Percentiles rank a stretch among this genome's conserved stretches.
Conservation (phyloP, 2,888 invertebrate species). For the Sinohyriopsis cumingii region DNA sequence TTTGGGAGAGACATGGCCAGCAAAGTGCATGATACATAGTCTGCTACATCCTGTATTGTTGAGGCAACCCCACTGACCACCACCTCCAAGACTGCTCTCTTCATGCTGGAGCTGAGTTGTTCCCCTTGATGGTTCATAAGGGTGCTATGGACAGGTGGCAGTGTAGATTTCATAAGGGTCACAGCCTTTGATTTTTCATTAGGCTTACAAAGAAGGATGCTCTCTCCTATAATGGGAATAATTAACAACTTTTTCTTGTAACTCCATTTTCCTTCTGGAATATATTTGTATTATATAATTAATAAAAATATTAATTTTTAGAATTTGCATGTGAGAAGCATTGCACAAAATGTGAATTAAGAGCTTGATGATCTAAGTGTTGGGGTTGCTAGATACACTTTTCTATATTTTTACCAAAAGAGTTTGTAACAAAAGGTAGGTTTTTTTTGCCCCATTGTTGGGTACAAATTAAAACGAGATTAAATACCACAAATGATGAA, state of each 20-base stretch:
- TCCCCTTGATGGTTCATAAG: conserved; percentile 76
- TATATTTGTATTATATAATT: too few relatives aligned
- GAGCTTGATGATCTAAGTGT: too few relatives aligned
- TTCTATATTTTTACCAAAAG: too few relatives aligned
- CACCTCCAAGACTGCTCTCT: conserved; percentile 75
- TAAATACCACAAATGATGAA: too few relatives aligned
- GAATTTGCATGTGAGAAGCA: too few relatives aligned
- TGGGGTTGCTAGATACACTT: too few relatives aligned
- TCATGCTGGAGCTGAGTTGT: conserved; percentile 73
- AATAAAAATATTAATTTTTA: too few relatives aligned
- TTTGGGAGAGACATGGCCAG: conserved; percentile 74
- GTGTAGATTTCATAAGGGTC: conserved; percentile 77
- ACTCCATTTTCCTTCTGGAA: not conserved
- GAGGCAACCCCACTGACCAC: conserved; percentile 90
- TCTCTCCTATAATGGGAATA: conserved; percentile 81
- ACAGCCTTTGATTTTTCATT: conserved; percentile 82
- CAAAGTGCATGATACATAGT: conserved; percentile 88
- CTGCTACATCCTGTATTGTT: conserved; percentile 81
- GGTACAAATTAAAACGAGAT: too few relatives aligned
- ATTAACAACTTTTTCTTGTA: not conserved
- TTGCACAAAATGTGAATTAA: too few relatives aligned
- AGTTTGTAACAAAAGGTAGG: too few relatives aligned
- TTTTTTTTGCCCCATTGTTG: too few relatives aligned
- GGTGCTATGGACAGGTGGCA: conserved; percentile 86
- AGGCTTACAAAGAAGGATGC: conserved; percentile 89